Conservation (phyloP, 2,888 invertebrate species). For the Willowsia nigromaculata region DNA sequence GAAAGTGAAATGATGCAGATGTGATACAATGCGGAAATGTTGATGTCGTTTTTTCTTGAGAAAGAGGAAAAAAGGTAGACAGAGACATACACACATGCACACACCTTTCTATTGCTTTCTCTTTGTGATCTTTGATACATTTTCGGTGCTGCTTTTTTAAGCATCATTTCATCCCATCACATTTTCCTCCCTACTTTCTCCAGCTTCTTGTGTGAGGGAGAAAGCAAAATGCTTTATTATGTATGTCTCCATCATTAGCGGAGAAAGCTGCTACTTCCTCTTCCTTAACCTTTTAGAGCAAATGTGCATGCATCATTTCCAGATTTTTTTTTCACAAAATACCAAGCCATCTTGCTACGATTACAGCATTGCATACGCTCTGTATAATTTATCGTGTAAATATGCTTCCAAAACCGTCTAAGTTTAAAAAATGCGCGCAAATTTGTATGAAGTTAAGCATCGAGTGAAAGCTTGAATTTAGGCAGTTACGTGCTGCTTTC, state of each 20-base stretch:
- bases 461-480: too few species aligned
- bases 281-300: neutral
- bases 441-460: too few species aligned
- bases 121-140: neutral
- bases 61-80: conserved; percentile 17
- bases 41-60: conserved; percentile 40
- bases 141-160: conserved; percentile 10
- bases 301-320: conserved; percentile 16
- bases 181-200: neutral
- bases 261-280: neutral
- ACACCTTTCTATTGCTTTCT: neutral
- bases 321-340: neutral
- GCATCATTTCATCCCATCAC: conserved; percentile 57
- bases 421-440: too few species aligned
- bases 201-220: too few species aligned
- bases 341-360: neutral
- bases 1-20: conserved; percentile 77
- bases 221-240: too few species aligned
- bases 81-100: too few species aligned
- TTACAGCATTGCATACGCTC: neutral
- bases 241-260: neutral
- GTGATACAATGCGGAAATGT: conserved; percentile 76
- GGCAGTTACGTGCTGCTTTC: too few species aligned
- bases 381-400: conserved; percentile 31
- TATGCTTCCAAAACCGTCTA: too few species aligned